Base-by-base conservation (phyloP, 2,888 invertebrate genomes). In the Sylvicola fuscatus region DNA sequence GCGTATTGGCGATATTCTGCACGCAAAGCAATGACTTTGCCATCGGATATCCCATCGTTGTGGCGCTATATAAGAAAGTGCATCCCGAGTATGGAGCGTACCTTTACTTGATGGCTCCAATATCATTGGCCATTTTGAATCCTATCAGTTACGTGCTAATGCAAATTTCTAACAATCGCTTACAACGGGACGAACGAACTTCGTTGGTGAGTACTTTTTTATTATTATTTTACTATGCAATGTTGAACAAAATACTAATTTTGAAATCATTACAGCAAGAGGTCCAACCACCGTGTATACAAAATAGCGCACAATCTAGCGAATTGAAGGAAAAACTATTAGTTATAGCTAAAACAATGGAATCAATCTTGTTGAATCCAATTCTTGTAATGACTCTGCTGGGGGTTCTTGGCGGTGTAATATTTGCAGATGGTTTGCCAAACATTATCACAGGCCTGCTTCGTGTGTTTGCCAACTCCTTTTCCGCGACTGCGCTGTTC, bases 1-100 rank as follows among this genome's bases (percentile, higher is more conserved):
- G 90, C 11, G 66, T 95, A 39, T 83, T 84, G 66, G 86, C 84
- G 13, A 92, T 95, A 49, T 93, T 93, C 56, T 81, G 84, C 46
- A 93, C 93, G 1, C 93, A 93, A 54, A 92, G 90, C 53, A 95
- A 95, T 66, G 95, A 95, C 59, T 93, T 95, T 62, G 93, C 95
- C 14, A 72, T 95, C 46, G 93, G 93, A 41, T 90, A 80, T 61
- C 93, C 95, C 5, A 89, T 93, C 46, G 86, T 92, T 36, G 69
- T 70, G 48, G 89, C 92, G 14, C 64, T 95, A 14, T 95, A 93
- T 55, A 65, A 71, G 43, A 69, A 73, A 39, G 70, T 72, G 4
- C 90, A 93, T 62, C 86, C 89, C 0, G 86, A 92, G 48, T 93
- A 84, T 62, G 72, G 84, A 1, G 68, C 78, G 1, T 95, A 92